Base-by-base conservation (phyloP, 2,888 invertebrate species). In the Amorpha juglandis region DNA sequence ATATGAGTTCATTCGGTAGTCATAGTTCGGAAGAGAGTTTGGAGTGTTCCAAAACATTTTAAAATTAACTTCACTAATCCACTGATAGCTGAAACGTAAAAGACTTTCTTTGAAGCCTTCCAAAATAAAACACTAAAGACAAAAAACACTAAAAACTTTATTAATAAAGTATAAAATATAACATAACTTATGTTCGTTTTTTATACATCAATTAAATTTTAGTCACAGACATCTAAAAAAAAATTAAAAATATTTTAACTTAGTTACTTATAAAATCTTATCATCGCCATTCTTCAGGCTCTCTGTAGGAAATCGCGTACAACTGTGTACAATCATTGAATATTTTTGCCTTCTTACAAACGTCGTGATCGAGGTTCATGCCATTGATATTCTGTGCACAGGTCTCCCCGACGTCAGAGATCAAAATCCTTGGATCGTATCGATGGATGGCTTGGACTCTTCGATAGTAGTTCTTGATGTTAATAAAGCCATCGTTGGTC, bases 241-340 rank as follows among this genome's bases (percentile, higher is more conserved):
- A 27, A 27, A 3, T 4, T 27, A 27, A 27, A 27, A 6, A 42
- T 42, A 11, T 42, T 42, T 42, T 42, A 42, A 42, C 1, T 42
- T 9, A 38, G 35, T 11, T n/a, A 19, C 9, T 55, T 55, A 33
- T n/a, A 55, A 33, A 42, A 45, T 1, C 14, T 1, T 14, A 63
- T 65, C 11, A 68, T 1, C 65, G 67, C 70, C 71, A 77, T 0
- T 81, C 82, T 6, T 90, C 86, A 0, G 77, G 72, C 1, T 91
- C 89, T 68, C 71, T 84, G 64, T 86, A 91, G 0, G 91, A 88
- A 12, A 93, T 88, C 0, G 88, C 91, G 68, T 92, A 93, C 21
- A 93, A 70, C 71, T 92, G 92, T 11, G 92, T 93, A 68, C 92
- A 93, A 47, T 93, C 92, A 68, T 93, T 93, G 69, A 93, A 93